Base-by-base conservation (phyloP, 2,888 invertebrate genomes). In the Pachymerium ferrugineum region DNA sequence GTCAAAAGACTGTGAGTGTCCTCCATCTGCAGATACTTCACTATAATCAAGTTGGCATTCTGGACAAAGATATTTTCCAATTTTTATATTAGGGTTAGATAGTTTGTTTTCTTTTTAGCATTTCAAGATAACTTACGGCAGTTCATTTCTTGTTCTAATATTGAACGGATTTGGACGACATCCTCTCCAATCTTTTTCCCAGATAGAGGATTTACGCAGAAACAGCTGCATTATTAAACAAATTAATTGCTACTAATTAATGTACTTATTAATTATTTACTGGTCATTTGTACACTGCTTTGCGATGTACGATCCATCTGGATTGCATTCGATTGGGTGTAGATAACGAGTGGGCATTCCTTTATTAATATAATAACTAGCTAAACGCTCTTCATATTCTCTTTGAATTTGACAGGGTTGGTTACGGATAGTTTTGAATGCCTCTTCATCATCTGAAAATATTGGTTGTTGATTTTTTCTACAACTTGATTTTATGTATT, bases 291-390 rank as follows among this genome's bases (percentile, higher is more conserved):
- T 10, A 35, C 70, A 70, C 29, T 77, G 76, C 8, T 72, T 54
- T 5, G 77, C 74, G 22, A 88, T 88, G 79, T 87, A 89, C 77
- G 86, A 86, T 16, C 90, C 90, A 80, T 90, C 89, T 76, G 85
- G 87, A 79, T 89, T 88, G 79, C 90, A 90, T 76, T 84, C 81
- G 4, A 86, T 81, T 54, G 81, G 80, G 22, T 85, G 84, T 75
- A 87, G 83, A 16, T 70, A 25, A 5, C 14, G 1, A 12, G 14
- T 5, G 16, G n/a, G 8, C 35, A 72, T 10, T 4, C 29, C 29
- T 22, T 72, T 38, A 14, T 14, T 14, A 25, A 38, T 25, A 16
- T 72, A 72, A 38, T 72, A 72, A 29, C 25, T 28, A 8, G 72
- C 72, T 25, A 72, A 42, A 22, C 28, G 22, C 25, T 72, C 72